phyloP scores from a whole-genome alignment of 2,888 invertebrate species.

The Drosophila bunnanda region DNA sequence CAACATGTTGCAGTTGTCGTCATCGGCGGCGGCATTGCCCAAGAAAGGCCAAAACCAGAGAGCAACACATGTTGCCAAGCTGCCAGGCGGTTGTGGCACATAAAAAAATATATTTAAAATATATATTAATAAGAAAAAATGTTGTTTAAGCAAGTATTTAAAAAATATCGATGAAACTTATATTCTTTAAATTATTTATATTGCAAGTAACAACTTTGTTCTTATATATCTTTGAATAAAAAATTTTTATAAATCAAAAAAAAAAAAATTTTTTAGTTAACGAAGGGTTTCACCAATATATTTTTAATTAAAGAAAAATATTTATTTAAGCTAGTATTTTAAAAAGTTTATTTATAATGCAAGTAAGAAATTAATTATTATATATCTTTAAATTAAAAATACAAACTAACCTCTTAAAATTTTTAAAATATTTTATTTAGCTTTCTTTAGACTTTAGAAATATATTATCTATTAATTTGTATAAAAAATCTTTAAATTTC shows the following conservation, averaged over 20 bases:
- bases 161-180: neutral
- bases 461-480: neutral
- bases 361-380: neutral
- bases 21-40: slow-evolving; percentile 10
- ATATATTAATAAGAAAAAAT: neutral
- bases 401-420: neutral
- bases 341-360: neutral
- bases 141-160: neutral
- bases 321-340: neutral
- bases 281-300: too few species aligned
- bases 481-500: neutral
- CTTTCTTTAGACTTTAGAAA: neutral
- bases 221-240: neutral
- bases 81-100: slow-evolving; percentile 38
- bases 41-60: slow-evolving; percentile 43
- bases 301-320: neutral
- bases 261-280: too few species aligned
- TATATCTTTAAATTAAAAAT: neutral
- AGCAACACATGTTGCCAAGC: slow-evolving; percentile 68
- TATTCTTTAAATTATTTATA: too few species aligned
- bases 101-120: neutral
- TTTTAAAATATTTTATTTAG: neutral
- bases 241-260: too few species aligned
- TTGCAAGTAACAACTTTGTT: neutral
- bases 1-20: slow-evolving; percentile 57